Evolutionary conservation across 1,140 invertebrate species (phyloP), one percentile per base, ranked within the genome.

Genomic region (Neoseiulus cucumeris): DNA sequence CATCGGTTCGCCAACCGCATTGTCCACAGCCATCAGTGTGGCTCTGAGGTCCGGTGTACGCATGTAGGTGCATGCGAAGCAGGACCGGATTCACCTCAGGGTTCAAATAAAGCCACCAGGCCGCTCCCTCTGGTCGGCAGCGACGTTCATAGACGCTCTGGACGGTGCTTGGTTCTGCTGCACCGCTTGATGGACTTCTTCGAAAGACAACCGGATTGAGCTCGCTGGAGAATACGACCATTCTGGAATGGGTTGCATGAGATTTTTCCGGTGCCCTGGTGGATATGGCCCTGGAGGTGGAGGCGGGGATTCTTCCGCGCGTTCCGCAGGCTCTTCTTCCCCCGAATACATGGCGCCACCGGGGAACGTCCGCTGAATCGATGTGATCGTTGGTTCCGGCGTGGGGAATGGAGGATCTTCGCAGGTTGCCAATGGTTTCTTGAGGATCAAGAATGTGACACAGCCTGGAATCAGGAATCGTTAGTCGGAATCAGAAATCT

Each of bases 161-260:
- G 25, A 29, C 2, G 22, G 51, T 1, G 51, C 51, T 33, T 59
- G 51, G 22, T 33, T 59, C 22, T 59, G 17, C 22, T 59, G 51
- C 6, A 59, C 51, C 14, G 51, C 51, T 20, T 59, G 51, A 5
- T 59, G 17, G 4, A 59, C 51, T 25, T 59, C 51, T 25, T 59
- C 51, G 51, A 59, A 59, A 14, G 51, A 59, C 22, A 59, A 33
- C 33, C 51, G 51, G 22, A 59, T 59, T 20, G 51, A 59, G 22
- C 51, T 59, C 12, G 51, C 51, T 12, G 51, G 51, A 29, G 51
- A 59, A 20, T 59, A 59, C 4, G 51, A 59, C 51, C 51, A 59
- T 25, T 59, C 51, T 14, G 51, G 51, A 25, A 59, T 59, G 9
- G 51, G 22, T 33, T 59, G 51, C 51, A 59, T 59, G 12, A 59